Conservation (phyloP, 2,888 invertebrate species). For the Cryptocheilus praepositus region DNA sequence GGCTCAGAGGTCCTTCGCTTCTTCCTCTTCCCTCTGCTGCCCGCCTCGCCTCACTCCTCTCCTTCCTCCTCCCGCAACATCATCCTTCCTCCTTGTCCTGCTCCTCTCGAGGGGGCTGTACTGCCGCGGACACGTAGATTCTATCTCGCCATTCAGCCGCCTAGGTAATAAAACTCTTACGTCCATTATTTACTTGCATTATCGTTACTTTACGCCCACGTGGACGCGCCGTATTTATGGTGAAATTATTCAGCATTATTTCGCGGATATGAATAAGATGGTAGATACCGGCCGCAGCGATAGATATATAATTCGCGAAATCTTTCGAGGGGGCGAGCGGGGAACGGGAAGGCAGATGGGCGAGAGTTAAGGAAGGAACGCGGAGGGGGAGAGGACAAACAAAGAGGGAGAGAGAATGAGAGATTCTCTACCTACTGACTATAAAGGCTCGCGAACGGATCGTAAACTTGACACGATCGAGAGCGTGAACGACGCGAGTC, state of each 20-base stretch:
- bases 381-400: not conserved
- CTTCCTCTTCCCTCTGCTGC: slow-evolving; percentile 4
- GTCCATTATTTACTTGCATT: slow-evolving; percentile 74
- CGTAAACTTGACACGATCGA: slow-evolving; percentile 19
- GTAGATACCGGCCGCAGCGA: slow-evolving; percentile 54
- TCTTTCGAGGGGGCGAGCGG: slow-evolving; percentile 12
- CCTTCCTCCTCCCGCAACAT: slow-evolving; percentile 19
- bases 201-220: slow-evolving; percentile 74
- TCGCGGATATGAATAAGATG: slow-evolving; percentile 71
- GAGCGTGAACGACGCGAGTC: not conserved
- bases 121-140: slow-evolving; percentile 67
- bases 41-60: slow-evolving; percentile 3
- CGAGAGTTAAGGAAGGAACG: not conserved
- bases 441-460: slow-evolving; percentile 2
- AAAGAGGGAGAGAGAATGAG: slow-evolving; percentile 7
- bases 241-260: slow-evolving; percentile 73
- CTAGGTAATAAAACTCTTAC: slow-evolving; percentile 72
- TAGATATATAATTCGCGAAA: slow-evolving; percentile 43
- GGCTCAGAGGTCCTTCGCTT: slow-evolving; percentile 9
- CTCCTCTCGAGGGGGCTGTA: slow-evolving; percentile 41
- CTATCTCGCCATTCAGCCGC: slow-evolving; percentile 72
- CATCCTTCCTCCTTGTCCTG: slow-evolving; percentile 7
- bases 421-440: not conserved
- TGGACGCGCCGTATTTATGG: slow-evolving; percentile 70
- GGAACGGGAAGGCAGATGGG: not conserved